Evolutionary conservation across 1,140 invertebrate species (phyloP), one percentile per base, ranked within the genome.

Genomic region (Eumeta japonica): DNA sequence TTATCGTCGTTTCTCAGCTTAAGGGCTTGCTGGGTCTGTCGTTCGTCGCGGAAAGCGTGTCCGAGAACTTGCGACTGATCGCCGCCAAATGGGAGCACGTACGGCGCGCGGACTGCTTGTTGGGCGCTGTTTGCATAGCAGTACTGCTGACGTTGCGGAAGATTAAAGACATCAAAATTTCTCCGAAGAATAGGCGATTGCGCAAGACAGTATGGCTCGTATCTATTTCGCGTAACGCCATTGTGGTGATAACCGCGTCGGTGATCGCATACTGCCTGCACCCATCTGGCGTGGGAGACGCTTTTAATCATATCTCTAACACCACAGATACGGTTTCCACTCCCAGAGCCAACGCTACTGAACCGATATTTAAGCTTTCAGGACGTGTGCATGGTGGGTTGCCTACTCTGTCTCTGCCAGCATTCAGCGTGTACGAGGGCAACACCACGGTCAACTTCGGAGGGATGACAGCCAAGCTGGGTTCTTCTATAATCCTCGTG

Each of bases 1-100:
- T 94, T 19, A 95, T 97, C 43, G 85, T 89, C 16, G 79, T 83
- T n/a, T 84, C 91, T 1, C 94, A 98, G 74, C 53, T 97, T 2
- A 96, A 92, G 74, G 84, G 84, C 10, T 63, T 94, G 5, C 70
- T 94, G 9, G 92, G 92, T 0, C 58, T 95, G 3, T 79, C 70
- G 48, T 81, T 87, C 53, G 70, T 80, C 44, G 77, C 83, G 16
- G 61, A 82, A 53, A 81, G 81, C 54, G 76, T 83, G 39, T 16
- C 79, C 19, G 79, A 86, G 48, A 78, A 82, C 46, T 20, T 88
- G 17, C 52, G 53, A 0, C 78, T 85, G 36, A 71, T 92, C 2
- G 75, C 77, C 29, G 43, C 65, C 10, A 81, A 87, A 51, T 62
- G 84, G 13, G 35, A 60, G 2, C 62, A 84, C 1, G 62, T 82